A percentile compares a stretch with the other conserved stretches of the same genome.
phyloP scores from a whole-genome alignment of 2,797 vertebrate species.

The Vultur gryphus region DNA sequence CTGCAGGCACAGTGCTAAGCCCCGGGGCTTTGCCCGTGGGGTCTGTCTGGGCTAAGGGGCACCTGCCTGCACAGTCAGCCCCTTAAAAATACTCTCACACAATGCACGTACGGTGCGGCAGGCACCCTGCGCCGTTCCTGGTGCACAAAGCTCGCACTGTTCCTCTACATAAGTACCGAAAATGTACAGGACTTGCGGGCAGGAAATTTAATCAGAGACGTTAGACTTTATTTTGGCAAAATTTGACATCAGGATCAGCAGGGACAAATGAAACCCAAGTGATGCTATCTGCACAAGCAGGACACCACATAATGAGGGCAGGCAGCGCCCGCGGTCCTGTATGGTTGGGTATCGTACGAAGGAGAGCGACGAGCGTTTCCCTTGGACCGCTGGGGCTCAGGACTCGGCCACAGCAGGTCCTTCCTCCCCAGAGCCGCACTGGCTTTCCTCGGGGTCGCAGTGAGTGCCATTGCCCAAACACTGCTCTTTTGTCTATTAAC shows the following conservation, averaged over 20 bases:
- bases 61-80: accelerated
- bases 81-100: background rate
- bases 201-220: background rate
- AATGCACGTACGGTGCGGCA: accelerated
- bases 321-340: accelerated
- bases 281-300: no score
- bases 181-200: background rate
- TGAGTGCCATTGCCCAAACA: accelerated
- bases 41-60: background rate
- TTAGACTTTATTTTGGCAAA: background rate
- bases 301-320: accelerated
- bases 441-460: background rate
- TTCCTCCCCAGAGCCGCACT: accelerated
- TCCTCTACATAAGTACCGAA: accelerated
- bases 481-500: background rate
- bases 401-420: background rate
- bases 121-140: background rate
- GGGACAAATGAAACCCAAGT: background rate
- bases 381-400: accelerated
- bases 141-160: accelerated
- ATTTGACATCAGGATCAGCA: accelerated
- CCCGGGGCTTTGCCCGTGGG: accelerated
- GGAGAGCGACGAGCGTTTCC: accelerated
- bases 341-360: accelerated
- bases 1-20: background rate